Percentiles rank a stretch among this genome's conserved stretches.
These are phyloP conservation scores for Pemphredon lugubris DNA, from an alignment of 2,888 invertebrate genomes.

Conservation along the genomic window DNA sequence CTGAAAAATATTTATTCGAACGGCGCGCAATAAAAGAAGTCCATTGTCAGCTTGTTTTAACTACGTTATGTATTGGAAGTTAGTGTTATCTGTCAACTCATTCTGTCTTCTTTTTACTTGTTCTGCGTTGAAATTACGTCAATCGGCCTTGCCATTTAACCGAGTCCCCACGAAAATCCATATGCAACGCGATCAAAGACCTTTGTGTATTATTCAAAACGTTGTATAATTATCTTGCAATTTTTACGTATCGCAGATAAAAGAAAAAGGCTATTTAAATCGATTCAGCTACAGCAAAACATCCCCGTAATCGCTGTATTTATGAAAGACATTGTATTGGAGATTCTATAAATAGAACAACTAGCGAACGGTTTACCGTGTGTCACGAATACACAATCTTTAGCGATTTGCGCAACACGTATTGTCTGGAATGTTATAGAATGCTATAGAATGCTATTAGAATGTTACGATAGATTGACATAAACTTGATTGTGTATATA, in stretches of 20 bases:
- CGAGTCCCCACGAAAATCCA: constrained; percentile 33
- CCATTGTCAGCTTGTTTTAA: constrained; percentile 15
- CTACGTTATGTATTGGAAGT: constrained; percentile 1
- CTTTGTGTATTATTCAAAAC: constrained; percentile 40
- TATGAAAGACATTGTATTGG: constrained; percentile 3
- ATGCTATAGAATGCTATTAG: too few species aligned
- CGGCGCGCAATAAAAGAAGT: not conserved
- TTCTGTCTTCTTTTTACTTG: constrained; percentile 27
- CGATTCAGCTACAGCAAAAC: not conserved
- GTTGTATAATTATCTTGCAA: constrained; percentile 6
- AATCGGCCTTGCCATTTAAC: constrained; percentile 43
- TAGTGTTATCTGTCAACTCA: constrained; percentile 29
- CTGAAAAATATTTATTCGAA: too few species aligned
- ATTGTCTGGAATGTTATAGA: constrained; percentile 39
- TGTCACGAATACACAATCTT: not conserved
- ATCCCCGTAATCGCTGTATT: constrained; percentile 4
- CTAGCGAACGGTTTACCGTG: constrained; percentile 34
- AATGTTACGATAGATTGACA: too few species aligned
- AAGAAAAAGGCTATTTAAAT: not conserved
- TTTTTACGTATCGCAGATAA: not conserved
- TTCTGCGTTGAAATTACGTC: constrained; percentile 10
- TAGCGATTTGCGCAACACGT: constrained; percentile 26
- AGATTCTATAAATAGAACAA: constrained; percentile 44
- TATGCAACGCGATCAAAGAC: constrained; percentile 52
- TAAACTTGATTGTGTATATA: too few species aligned